Evolutionary conservation across 1,140 invertebrate genomes (phyloP), one percentile per base, ranked within the genome.

Genomic region (Limonius californicus): DNA sequence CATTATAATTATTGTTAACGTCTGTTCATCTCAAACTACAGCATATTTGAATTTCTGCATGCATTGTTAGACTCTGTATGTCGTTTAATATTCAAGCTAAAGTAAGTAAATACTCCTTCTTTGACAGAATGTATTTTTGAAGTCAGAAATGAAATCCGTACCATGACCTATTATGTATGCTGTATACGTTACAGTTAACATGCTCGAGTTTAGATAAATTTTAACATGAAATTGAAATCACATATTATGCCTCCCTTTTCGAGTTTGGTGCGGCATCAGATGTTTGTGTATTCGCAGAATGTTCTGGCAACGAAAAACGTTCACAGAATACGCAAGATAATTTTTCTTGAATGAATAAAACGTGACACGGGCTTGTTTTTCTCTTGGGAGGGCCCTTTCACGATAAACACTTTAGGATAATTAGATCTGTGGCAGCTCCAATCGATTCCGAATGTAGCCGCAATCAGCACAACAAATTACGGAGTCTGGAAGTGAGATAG

Each of bases 301-400:
- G 45, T 50, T 18, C 20, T 50, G 16, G 45, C 16, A 21, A 50
- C 16, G 45, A 50, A 50, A 50, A 50, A 50, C 45, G 45, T 50
- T 50, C 16, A 21, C 20, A 8, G 45, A 50, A 50, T 50, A 50
- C 45, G 20, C 20, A 50, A 50, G 20, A 50, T 61, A 61, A 61
- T 61, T 61, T 61, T 47, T 32, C 59, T 42, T 61, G 59, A 32
- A 61, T 61, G 59, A 61, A 61, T 54, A 61, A 61, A 61, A 61
- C 50, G 47, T 54, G 53, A 61, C 59, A 54, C 50, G 43, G 53
- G 47, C 45, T 50, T 50, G 45, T 50, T 50, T 50, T 50, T 50
- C 45, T 8, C 45, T 50, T 14, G 45, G 45, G 45, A 50, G n/a
- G 42, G n/a, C 42, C 42, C 20, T 61, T 54, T 61, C 47, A 50